These are phyloP conservation scores for Cynodonichthys magdalenae DNA, from an alignment of 2,797 vertebrate species.

Conservation along the genomic window DNA sequence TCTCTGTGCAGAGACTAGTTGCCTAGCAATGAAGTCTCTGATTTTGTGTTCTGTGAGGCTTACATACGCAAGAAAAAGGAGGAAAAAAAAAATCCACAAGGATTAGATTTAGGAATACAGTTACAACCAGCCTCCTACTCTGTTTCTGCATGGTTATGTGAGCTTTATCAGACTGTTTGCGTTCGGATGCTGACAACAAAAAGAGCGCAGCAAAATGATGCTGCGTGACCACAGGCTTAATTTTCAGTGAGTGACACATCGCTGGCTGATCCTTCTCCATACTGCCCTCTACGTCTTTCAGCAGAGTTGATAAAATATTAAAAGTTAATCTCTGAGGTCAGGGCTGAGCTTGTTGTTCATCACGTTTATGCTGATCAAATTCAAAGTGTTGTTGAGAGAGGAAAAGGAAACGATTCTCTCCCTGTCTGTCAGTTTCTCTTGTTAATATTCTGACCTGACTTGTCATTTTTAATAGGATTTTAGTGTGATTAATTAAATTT, in stretches of 20 bases:
- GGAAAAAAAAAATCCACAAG: conserved; percentile 57
- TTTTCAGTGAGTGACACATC: conserved; percentile 34
- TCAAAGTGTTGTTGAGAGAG: conserved; percentile 34
- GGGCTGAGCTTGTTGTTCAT: conserved; percentile 49
- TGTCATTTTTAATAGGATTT: conserved; percentile 12
- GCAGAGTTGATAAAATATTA: conserved; percentile 61
- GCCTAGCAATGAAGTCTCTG: conserved; percentile 86
- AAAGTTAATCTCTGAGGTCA: conserved; percentile 53
- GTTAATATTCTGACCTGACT: conserved; percentile 16
- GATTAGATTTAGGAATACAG: conserved; percentile 69
- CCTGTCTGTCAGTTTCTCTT: conserved; percentile 26
- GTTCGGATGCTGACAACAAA: conserved; percentile 39
- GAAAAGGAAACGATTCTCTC: neutral
- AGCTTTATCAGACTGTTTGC: conserved; percentile 30
- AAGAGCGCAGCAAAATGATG: conserved; percentile 39
- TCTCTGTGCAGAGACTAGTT: conserved; percentile 82
- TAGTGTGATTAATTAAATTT: conserved; percentile 13
- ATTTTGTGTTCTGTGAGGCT: conserved; percentile 83
- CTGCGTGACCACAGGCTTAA: conserved; percentile 32
- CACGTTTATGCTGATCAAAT: conserved; percentile 49
- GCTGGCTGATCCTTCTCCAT: conserved; percentile 45
- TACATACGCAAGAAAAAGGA: conserved; percentile 63
- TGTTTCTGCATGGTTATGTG: conserved; percentile 44
- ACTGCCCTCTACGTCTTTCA: conserved; percentile 39
- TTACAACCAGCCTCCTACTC: conserved; percentile 46